phyloP scores from a whole-genome alignment of 2,113 vertebrate genomes.

The Ochotona princeps region DNA sequence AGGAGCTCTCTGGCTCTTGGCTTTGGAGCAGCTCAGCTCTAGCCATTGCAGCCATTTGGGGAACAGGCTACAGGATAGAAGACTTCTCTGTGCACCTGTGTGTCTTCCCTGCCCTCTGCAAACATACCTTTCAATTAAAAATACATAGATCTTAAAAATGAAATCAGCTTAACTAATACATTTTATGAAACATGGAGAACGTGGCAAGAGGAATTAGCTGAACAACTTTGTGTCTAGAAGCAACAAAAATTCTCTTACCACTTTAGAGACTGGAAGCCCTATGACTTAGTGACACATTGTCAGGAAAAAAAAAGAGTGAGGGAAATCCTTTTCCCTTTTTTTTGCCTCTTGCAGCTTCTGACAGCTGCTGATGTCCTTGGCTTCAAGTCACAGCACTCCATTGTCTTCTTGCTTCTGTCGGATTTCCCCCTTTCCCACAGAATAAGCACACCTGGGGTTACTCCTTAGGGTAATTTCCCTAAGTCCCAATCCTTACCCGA shows the following conservation, averaged over 20 bases:
- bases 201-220: neutral
- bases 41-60: too few species aligned
- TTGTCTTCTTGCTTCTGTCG: neutral
- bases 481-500: neutral
- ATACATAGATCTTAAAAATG: too few species aligned
- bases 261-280: neutral
- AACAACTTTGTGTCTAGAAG: neutral
- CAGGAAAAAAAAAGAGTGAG: neutral
- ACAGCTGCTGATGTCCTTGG: neutral
- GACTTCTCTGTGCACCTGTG: too few species aligned
- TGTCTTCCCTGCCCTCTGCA: too few species aligned
- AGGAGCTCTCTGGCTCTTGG: too few species aligned
- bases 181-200: constrained; percentile 1
- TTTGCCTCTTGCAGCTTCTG: neutral
- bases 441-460: neutral
- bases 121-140: too few species aligned
- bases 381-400: neutral
- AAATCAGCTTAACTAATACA: neutral
- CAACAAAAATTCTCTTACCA: neutral
- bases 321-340: neutral
- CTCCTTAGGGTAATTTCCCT: neutral
- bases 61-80: too few species aligned
- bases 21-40: too few species aligned
- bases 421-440: neutral
- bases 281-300: neutral